Base-by-base conservation (phyloP, 2,113 vertebrate species). In the Pitta sordida region DNA sequence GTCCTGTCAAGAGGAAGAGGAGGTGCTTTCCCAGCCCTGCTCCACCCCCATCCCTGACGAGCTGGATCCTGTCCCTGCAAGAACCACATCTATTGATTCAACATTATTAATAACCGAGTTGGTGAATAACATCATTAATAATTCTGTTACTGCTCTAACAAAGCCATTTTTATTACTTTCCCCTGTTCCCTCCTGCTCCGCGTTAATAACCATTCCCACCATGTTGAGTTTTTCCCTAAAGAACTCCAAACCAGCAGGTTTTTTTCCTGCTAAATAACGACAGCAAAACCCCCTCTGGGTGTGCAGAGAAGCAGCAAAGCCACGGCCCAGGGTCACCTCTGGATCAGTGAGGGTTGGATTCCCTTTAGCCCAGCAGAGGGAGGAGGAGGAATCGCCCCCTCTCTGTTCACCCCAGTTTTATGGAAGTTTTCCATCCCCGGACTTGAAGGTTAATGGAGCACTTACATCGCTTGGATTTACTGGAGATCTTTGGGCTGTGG, bases 21-120 rank as follows among this genome's bases (percentile, higher is more conserved):
- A 76, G 10, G 12, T 71, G n/a, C 58, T 62, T 41, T 58, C 37
- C 37, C 17, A 63, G 21, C 30, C 67, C 71, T 7, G 12, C 29
- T 88, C 11, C 6, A 3, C 39, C 15, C 70, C 46, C 23, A 13
- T 48, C 4, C 1, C 36, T 0, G 0, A 26, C 0, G 1, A 65
- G 41, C 24, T 70, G 46, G 41, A 65, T 53, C 32, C 39, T 41
- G 27, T 24, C 34, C 46, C 58, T 70, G 20, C 56, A 39, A 44
- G 36, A 65, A 19, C 20, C 10, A 89, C 86, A 17, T 37, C 76
- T 44, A 8, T 86, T 86, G n/a, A 64, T 43, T 58, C 23, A n/a
- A 15, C 27, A 5, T 27, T 48, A 34, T 44, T 59, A 58, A 78
- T 63, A 68, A 59, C 18, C 7, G 20, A 39, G 29, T 13, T 46